Percentiles rank a stretch among this genome's conserved stretches.
These are phyloP conservation scores for Pithys albifrons DNA, from an alignment of 2,113 vertebrate species.

Conservation along the genomic window DNA sequence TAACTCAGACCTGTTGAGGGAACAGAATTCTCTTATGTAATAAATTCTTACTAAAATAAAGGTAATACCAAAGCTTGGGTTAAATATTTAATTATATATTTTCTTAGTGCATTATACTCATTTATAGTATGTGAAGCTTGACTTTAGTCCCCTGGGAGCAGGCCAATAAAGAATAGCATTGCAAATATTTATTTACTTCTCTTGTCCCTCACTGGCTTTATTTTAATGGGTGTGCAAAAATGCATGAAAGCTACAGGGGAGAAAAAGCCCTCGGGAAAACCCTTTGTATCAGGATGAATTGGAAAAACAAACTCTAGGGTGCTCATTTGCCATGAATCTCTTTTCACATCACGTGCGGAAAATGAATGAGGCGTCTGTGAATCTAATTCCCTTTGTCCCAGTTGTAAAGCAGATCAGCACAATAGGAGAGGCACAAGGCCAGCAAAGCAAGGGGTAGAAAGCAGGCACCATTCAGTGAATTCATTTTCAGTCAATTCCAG, in stretches of 20 bases:
- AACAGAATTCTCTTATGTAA: not conserved
- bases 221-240: slow-evolving; percentile 40
- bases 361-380: slow-evolving; percentile 34
- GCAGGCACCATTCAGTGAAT: slow-evolving; percentile 26
- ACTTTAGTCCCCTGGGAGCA: slow-evolving; percentile 34
- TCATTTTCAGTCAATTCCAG: slow-evolving; percentile 26
- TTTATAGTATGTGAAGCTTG: not conserved
- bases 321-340: slow-evolving; percentile 9
- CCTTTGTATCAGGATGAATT: slow-evolving; percentile 45
- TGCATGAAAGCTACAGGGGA: not conserved
- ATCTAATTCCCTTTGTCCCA: slow-evolving; percentile 60
- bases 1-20: not conserved
- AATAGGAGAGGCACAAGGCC: slow-evolving; percentile 50
- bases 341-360: slow-evolving; percentile 41
- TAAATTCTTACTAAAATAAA: not conserved
- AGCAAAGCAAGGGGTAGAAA: slow-evolving; percentile 53
- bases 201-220: slow-evolving; percentile 1
- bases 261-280: slow-evolving; percentile 11
- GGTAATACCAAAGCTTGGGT: not conserved
- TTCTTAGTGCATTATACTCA: not conserved
- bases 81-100: slow-evolving; percentile 35
- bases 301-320: slow-evolving; percentile 43
- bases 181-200: slow-evolving; percentile 53
- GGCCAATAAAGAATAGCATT: slow-evolving; percentile 41
- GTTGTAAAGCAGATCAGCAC: slow-evolving; percentile 42